Base-by-base conservation (phyloP, 2,797 vertebrate genomes). In the Danio aesculapii region DNA sequence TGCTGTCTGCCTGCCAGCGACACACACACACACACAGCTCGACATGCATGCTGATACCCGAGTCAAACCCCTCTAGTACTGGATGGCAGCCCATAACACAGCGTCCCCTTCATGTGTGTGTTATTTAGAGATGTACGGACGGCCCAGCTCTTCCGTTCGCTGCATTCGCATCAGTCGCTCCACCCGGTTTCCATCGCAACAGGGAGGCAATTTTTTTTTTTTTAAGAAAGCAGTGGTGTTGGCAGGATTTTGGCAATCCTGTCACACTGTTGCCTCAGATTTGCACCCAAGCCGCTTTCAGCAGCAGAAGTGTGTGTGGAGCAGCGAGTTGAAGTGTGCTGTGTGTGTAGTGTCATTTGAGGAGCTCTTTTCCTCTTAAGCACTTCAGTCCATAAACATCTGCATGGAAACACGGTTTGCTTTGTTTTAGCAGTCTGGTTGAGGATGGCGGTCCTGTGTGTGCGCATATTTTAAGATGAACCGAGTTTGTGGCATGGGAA, bases 191-290 rank as follows among this genome's bases (percentile, higher is more conserved):
- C 78, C 69, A 80, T 73, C 64, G 69, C 90, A 92, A 92, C 91
- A 90, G 81, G 81, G 67, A 11, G 87, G 85, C 89, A 89, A 6
- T 10, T 11, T 12, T 53, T 30, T 30, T 30, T 30, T 30, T 30
- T 90, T 88, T 84, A 66, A 62, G 30, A 55, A 75, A 53, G 5
- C 8, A 2, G 2, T 84, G 83, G 87, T 87, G 88, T 88, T 84
- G 86, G 88, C 86, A 87, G 90, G 91, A 92, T 92, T 91, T 90
- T 87, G 87, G 88, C 91, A 91, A 90, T 91, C 87, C 88, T 84
- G 57, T 78, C 71, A 62, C 43, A 70, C 46, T 71, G 75, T 69
- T 82, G 79, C 77, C 75, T 67, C 67, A 44, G 77, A 79, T 71
- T 79, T 79, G 13, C 67, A 79, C 67, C 71, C 58, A 62, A 79